These are phyloP conservation scores for Ceratitis capitata DNA, from an alignment of 1,140 invertebrate species.

Conservation along the genomic window DNA sequence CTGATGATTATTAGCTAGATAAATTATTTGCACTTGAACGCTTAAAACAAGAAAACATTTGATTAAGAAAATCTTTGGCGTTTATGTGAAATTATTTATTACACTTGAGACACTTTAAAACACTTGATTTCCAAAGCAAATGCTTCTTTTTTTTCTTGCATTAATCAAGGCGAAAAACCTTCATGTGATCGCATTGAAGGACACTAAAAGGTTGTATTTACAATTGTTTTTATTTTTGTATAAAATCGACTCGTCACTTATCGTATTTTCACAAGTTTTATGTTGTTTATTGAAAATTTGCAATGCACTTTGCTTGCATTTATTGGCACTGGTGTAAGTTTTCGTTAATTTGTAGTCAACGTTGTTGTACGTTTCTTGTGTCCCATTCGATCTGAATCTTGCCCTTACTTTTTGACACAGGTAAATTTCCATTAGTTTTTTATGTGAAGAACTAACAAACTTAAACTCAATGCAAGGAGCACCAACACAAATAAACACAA, in stretches of 20 bases:
- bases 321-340: neutral
- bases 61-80: neutral
- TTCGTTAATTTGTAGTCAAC: neutral
- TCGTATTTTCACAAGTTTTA: conserved; percentile 9
- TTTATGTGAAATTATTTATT: neutral
- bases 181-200: conserved; percentile 29
- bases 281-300: neutral
- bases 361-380: neutral
- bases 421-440: conserved; percentile 22
- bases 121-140: neutral
- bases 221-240: neutral
- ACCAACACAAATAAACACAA: neutral
- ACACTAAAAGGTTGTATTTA: neutral
- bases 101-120: neutral
- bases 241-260: neutral
- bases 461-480: neutral
- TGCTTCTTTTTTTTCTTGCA: too few relatives aligned
- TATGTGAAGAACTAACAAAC: neutral
- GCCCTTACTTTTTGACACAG: neutral
- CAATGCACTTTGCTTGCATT: neutral
- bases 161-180: too few relatives aligned
- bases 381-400: neutral
- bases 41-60: neutral
- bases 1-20: neutral
- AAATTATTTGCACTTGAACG: neutral